A percentile compares a stretch with the other conserved stretches of the same genome.
phyloP scores from a whole-genome alignment of 1,140 invertebrate genomes.

The Dinoponera quadriceps region DNA sequence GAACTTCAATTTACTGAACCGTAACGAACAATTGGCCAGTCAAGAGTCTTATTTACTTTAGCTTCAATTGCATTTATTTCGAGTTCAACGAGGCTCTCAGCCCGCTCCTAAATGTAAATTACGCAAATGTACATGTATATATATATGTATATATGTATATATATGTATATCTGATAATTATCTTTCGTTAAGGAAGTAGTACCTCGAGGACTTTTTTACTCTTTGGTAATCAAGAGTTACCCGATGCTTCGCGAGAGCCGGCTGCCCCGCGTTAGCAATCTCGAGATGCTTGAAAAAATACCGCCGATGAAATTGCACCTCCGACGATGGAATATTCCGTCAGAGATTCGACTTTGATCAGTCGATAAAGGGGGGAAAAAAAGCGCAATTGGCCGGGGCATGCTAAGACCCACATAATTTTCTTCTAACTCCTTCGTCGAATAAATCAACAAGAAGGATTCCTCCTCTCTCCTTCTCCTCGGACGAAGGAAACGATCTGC shows the following conservation, averaged over 20 bases:
- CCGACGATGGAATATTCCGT: constrained; percentile 29
- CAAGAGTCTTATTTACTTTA: constrained; percentile 46
- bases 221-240: constrained; percentile 33
- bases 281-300: constrained; percentile 41
- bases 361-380: not conserved
- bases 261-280: not conserved
- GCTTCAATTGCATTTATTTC: constrained; percentile 49
- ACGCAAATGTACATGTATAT: constrained; percentile 25
- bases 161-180: constrained; percentile 38
- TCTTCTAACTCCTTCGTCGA: constrained; percentile 30
- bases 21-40: constrained; percentile 38
- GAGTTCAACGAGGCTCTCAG: constrained; percentile 44
- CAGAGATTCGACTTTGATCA: constrained; percentile 37
- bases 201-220: constrained; percentile 12
- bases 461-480: not conserved
- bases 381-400: constrained; percentile 16
- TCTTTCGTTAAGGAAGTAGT: constrained; percentile 45
- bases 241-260: too few species aligned
- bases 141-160: not conserved
- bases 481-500: constrained; percentile 34
- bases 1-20: constrained; percentile 38
- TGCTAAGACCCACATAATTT: constrained; percentile 49
- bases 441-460: constrained; percentile 45
- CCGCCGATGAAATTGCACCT: constrained; percentile 16
- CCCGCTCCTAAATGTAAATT: constrained; percentile 33